Conservation (phyloP, 2,113 vertebrate genomes). For the Sceloporus undulatus region DNA sequence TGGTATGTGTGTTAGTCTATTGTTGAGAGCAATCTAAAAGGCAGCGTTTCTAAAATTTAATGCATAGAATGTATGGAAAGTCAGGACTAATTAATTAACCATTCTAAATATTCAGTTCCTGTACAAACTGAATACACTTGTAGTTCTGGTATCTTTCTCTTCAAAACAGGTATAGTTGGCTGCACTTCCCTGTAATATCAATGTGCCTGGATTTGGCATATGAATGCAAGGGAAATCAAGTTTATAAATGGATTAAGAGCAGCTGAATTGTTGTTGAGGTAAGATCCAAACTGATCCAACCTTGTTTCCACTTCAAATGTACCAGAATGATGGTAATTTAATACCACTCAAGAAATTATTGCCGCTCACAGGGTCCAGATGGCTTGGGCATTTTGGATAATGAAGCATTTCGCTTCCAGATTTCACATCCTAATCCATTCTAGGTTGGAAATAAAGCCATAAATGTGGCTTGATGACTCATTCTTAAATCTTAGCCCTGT, state of each 20-base stretch:
- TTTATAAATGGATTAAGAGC: slow-evolving; percentile 33
- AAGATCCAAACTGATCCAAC: slow-evolving; percentile 59
- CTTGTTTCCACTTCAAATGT: slow-evolving; percentile 52
- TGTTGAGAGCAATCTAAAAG: too few species aligned
- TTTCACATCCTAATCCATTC: slow-evolving; percentile 57
- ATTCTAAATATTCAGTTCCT: too few species aligned
- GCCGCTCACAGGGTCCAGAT: slow-evolving; percentile 59
- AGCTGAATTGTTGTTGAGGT: slow-evolving; percentile 18
- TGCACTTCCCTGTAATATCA: slow-evolving; percentile 4
- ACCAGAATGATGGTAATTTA: slow-evolving; percentile 17
- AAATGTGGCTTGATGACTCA: slow-evolving; percentile 57
- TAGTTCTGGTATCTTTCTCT: neutral
- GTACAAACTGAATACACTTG: neutral
- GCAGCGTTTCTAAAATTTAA: too few species aligned
- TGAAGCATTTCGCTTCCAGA: slow-evolving; percentile 68
- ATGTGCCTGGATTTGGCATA: slow-evolving; percentile 4
- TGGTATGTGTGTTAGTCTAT: too few species aligned
- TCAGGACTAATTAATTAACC: too few species aligned
- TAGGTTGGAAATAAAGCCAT: slow-evolving; percentile 59
- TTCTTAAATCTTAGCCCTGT: slow-evolving; percentile 44
- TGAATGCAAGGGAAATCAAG: slow-evolving; percentile 39
- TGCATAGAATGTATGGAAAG: too few species aligned
- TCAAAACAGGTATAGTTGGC: neutral
- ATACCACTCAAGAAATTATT: slow-evolving; percentile 54
- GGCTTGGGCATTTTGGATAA: slow-evolving; percentile 58